phyloP scores from a whole-genome alignment of 2,797 vertebrate genomes.

The Decapterus maruadsi region DNA sequence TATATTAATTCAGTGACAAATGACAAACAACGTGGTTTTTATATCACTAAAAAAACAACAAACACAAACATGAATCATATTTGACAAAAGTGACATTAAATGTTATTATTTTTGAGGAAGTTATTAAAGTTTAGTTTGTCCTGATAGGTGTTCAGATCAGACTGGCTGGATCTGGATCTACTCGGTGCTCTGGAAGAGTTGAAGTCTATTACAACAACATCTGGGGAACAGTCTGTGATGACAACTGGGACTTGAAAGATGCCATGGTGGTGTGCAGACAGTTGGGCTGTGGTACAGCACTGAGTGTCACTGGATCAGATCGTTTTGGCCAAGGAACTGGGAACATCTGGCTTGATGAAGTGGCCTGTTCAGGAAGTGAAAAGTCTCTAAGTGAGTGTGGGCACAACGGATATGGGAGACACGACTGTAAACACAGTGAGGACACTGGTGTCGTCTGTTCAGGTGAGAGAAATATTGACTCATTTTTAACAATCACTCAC shows the following conservation, averaged over 20 bases:
- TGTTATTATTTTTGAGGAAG: too few species aligned
- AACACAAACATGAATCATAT: too few species aligned
- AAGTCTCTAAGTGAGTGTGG: neutral
- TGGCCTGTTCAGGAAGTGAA: conserved; percentile 19
- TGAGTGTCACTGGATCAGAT: too few species aligned
- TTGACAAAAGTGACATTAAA: too few species aligned
- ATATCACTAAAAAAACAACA: too few species aligned
- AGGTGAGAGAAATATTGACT: neutral
- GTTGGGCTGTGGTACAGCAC: conserved; percentile 5
- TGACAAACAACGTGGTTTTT: too few species aligned
- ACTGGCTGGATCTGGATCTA: neutral
- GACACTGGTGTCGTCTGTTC: conserved; percentile 10
- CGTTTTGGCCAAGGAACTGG: conserved; percentile 7
- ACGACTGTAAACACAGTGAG: too few species aligned
- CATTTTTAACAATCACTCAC: too few species aligned
- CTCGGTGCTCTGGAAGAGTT: neutral
- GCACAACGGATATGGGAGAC: too few species aligned
- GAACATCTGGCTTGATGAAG: conserved; percentile 20
- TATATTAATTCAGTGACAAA: too few species aligned
- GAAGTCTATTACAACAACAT: neutral
- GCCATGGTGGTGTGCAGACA: conserved; percentile 30
- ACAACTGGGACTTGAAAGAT: neutral
- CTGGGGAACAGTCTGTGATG: conserved; percentile 54
- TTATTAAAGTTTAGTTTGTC: neutral
- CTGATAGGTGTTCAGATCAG: neutral